Percentiles rank a stretch among this genome's conserved stretches.
These are phyloP conservation scores for Trogon melanurus DNA, from an alignment of 2,113 vertebrate genomes.

Conservation along the genomic window DNA sequence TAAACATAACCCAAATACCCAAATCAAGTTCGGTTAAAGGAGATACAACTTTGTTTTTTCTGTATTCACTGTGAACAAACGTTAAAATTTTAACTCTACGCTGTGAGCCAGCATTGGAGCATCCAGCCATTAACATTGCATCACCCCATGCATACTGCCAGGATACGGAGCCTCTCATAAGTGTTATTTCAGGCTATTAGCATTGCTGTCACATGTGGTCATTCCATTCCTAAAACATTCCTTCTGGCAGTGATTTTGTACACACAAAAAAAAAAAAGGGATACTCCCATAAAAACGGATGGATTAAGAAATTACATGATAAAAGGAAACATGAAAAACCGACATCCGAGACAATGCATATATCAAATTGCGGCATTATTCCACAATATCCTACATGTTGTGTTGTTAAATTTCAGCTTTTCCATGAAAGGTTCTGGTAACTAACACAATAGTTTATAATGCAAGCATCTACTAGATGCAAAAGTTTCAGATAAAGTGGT, in stretches of 20 bases:
- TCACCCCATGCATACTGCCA: neutral
- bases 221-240: neutral
- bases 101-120: neutral
- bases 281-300: neutral
- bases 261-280: neutral
- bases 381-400: neutral
- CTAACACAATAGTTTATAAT: neutral
- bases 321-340: neutral
- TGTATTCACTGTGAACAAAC: neutral
- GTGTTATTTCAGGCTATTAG: neutral
- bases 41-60: neutral
- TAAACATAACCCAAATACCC: neutral
- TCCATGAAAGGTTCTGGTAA: neutral
- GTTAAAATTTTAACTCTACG: neutral
- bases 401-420: neutral
- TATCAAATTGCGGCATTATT: neutral
- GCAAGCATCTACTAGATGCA: neutral
- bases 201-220: neutral
- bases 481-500: neutral
- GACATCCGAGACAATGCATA: neutral
- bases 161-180: neutral
- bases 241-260: accelerated
- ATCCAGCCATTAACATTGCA: neutral
- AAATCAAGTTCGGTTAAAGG: neutral
- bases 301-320: neutral